Conservation (phyloP, 2,797 vertebrate species). For the Centroberyx gerrardi region DNA sequence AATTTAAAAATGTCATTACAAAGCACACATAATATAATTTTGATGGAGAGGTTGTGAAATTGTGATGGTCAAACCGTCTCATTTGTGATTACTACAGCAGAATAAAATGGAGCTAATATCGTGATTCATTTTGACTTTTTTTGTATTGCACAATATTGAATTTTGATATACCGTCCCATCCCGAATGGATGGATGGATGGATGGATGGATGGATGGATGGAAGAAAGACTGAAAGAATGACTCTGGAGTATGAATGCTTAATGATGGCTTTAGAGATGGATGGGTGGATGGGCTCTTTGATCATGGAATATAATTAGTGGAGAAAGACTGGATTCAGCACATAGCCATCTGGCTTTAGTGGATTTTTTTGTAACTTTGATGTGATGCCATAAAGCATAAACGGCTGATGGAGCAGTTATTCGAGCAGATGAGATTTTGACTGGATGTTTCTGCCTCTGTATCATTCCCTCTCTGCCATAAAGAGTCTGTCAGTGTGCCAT, state of each 20-base stretch:
- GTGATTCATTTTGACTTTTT: too few relatives aligned
- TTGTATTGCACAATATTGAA: too few relatives aligned
- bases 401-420: conserved; percentile 68
- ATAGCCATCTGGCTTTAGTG: conserved; percentile 57
- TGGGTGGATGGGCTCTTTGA: conserved; percentile 31
- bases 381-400: conserved; percentile 64
- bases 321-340: conserved; percentile 43
- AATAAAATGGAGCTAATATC: too few relatives aligned
- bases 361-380: conserved; percentile 67
- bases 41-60: too few relatives aligned
- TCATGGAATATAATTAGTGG: conserved; percentile 41
- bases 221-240: not conserved
- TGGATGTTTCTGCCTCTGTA: conserved; percentile 65
- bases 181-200: not conserved
- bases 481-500: conserved; percentile 74
- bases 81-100: too few relatives aligned
- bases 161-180: too few relatives aligned
- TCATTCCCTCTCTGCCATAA: conserved; percentile 70
- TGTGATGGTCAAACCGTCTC: too few relatives aligned
- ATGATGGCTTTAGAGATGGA: conserved; percentile 11
- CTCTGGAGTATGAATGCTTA: not conserved
- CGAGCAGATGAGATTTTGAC: conserved; percentile 72
- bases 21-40: too few relatives aligned
- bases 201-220: not conserved
- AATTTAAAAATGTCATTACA: too few relatives aligned